Evolutionary conservation across 2,888 invertebrate genomes (phyloP).

Genomic region (Craniophora ligustri): DNA sequence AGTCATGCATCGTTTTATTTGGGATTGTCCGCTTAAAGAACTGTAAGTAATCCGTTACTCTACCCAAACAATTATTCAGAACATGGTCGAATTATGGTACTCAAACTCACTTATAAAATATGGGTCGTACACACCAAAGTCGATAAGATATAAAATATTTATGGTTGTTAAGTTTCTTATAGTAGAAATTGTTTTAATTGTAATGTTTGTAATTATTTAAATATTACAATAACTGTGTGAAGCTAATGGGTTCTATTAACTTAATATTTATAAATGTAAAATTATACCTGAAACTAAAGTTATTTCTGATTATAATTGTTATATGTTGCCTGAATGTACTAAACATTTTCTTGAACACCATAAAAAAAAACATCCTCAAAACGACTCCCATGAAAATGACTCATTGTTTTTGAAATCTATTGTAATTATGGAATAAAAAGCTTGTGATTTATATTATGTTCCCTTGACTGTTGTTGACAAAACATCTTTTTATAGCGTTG

Average conservation of each 20-base stretch:
- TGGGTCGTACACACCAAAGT: constrained; percentile 49
- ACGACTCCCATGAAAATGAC: constrained; percentile 4
- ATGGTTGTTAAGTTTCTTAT: constrained; percentile 9
- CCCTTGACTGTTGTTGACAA: constrained; percentile 36
- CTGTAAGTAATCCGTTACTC: constrained; percentile 63
- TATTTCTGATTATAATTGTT: constrained; percentile 5
- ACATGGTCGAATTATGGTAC: constrained; percentile 41
- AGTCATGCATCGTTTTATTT: constrained; percentile 62
- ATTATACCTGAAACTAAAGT: constrained; percentile 1
- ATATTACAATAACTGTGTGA: not conserved
- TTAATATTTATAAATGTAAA: too few species aligned
- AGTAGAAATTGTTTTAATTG: not conserved
- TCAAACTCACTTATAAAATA: constrained; percentile 47
- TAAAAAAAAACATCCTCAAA: constrained; percentile 14
- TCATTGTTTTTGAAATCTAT: constrained; percentile 31
- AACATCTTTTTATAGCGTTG: constrained; percentile 52
- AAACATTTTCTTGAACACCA: constrained; percentile 18
- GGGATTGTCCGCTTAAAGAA: constrained; percentile 60
- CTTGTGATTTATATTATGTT: constrained; percentile 10
- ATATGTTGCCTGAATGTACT: constrained; percentile 3
- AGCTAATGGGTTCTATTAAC: too few species aligned
- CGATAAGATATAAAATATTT: constrained; percentile 53
- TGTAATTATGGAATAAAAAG: constrained; percentile 23
- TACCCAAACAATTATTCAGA: constrained; percentile 36
- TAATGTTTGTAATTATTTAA: too few species aligned